Percentiles rank a stretch among this genome's conserved stretches.
Conservation (phyloP, 1,140 invertebrate species). For the Mactra quadrangularis region DNA sequence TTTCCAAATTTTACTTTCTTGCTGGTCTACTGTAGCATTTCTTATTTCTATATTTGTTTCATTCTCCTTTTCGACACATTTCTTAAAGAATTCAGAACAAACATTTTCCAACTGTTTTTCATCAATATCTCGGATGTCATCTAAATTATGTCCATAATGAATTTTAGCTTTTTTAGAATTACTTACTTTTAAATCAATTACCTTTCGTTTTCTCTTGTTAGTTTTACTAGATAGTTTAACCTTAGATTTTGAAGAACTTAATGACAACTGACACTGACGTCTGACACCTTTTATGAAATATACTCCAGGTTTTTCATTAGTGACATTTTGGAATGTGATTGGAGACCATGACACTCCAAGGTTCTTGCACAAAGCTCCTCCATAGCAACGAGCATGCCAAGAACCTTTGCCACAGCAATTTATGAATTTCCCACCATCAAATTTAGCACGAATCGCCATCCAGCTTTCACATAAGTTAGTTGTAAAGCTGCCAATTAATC, state of each 20-base stretch:
- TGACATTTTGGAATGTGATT: background rate
- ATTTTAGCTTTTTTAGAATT: background rate
- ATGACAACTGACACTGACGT: background rate
- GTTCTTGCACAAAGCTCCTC: background rate
- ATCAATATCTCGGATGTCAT: no score
- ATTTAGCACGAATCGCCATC: background rate
- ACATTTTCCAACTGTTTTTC: no score
- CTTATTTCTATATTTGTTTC: background rate
- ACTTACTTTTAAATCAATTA: background rate
- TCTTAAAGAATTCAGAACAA: no score
- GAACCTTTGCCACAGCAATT: background rate
- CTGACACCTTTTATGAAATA: background rate
- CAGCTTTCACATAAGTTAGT: background rate
- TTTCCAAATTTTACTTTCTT: no score
- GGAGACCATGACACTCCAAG: no score
- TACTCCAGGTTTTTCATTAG: background rate
- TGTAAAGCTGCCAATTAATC: background rate
- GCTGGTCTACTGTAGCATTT: background rate
- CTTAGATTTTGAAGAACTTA: no score
- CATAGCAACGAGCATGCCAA: background rate
- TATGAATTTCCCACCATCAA: constrained; percentile 9
- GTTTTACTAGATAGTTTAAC: background rate
- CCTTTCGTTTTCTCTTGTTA: background rate
- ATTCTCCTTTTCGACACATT: no score
- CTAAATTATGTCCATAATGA: no score